Percentiles rank a stretch among this genome's conserved stretches.
These are phyloP conservation scores for Cosmorhoe ocellata DNA, from an alignment of 2,888 invertebrate genomes.

Conservation along the genomic window DNA sequence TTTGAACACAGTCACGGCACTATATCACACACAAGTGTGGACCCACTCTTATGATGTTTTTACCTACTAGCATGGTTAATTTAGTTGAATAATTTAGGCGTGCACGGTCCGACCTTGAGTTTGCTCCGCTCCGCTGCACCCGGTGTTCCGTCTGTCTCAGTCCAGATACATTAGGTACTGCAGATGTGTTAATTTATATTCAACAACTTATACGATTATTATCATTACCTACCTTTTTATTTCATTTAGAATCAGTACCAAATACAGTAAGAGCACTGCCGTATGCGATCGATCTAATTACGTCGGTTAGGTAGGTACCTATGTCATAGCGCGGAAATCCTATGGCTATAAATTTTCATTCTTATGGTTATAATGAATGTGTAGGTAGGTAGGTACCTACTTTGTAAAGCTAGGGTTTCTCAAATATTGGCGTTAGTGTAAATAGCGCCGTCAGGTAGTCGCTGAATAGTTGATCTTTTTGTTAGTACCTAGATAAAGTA, in stretches of 20 bases:
- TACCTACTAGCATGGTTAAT: conserved; percentile 44
- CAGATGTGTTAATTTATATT: conserved; percentile 54
- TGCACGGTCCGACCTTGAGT: conserved; percentile 66
- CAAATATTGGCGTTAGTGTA: background rate
- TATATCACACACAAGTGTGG: too few relatives aligned
- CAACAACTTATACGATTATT: conserved; percentile 41
- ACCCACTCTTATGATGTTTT: conserved; percentile 37
- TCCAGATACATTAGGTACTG: conserved; percentile 56
- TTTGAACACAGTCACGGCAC: too few relatives aligned
- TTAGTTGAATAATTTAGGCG: conserved; percentile 52
- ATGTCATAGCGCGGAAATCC: conserved; percentile 32
- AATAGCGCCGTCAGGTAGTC: too few relatives aligned
- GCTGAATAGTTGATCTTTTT: too few relatives aligned
- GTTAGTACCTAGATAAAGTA: too few relatives aligned
- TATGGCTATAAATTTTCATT: conserved; percentile 31
- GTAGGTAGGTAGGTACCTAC: too few relatives aligned
- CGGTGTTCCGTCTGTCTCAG: conserved; percentile 66
- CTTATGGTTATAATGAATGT: too few relatives aligned
- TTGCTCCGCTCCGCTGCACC: conserved; percentile 59
- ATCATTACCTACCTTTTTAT: conserved; percentile 24
- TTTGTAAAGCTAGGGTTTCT: conserved; percentile 2
- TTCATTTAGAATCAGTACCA: conserved; percentile 16
- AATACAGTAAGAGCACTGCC: conserved; percentile 25
- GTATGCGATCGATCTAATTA: conserved; percentile 34
- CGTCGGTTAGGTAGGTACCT: too few relatives aligned